phyloP scores from a whole-genome alignment of 2,888 invertebrate species.

The Papilio protenor region DNA sequence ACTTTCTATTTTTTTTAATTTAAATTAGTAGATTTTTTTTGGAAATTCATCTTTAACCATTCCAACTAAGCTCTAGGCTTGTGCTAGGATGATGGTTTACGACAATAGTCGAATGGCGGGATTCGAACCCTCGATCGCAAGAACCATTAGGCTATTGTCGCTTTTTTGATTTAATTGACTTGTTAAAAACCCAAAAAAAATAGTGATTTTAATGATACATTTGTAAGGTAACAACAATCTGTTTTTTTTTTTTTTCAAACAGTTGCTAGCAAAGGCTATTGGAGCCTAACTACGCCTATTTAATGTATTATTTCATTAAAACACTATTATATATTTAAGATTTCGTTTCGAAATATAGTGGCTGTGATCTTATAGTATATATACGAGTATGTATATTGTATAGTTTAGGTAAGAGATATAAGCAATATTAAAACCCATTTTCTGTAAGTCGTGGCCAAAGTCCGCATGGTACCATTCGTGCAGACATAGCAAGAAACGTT shows the following conservation, averaged over 20 bases:
- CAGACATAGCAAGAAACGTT: slow-evolving; percentile 20
- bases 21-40: too few relatives aligned
- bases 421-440: slow-evolving; percentile 11
- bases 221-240: neutral
- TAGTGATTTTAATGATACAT: neutral
- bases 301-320: neutral
- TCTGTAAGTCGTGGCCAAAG: neutral
- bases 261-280: neutral
- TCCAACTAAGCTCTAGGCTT: too few relatives aligned
- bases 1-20: too few relatives aligned
- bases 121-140: too few relatives aligned
- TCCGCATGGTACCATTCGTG: slow-evolving; percentile 4
- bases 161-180: too few relatives aligned
- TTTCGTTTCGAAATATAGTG: neutral
- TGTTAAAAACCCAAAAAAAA: neutral
- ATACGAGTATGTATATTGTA: too few relatives aligned
- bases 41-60: too few relatives aligned
- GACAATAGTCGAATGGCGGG: too few relatives aligned
- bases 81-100: too few relatives aligned
- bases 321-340: neutral
- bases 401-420: neutral
- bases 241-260: too few relatives aligned
- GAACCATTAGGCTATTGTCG: too few relatives aligned
- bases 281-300: neutral
- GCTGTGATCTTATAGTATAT: neutral